These are phyloP conservation scores for Aproaerema taeniolella DNA, from an alignment of 2,888 invertebrate species.

Conservation along the genomic window DNA sequence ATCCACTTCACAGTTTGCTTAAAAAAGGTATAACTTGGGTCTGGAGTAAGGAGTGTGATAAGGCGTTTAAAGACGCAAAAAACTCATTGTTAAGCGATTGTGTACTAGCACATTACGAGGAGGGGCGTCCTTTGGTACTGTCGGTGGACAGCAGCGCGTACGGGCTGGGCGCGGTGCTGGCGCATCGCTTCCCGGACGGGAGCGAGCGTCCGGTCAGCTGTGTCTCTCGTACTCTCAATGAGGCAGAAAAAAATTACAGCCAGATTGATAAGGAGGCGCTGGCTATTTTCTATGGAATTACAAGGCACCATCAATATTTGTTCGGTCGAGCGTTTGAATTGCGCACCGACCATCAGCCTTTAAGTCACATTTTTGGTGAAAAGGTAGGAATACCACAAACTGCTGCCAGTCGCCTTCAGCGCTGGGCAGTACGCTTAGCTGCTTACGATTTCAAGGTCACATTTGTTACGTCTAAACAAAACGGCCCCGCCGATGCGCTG, in stretches of 20 bases:
- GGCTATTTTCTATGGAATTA: not conserved
- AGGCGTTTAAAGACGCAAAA: too few species aligned
- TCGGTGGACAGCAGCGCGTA: too few species aligned
- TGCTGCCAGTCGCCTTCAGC: too few species aligned
- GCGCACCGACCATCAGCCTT: not conserved
- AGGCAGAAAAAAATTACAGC: not conserved
- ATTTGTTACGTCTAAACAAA: not conserved
- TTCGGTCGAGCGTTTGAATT: not conserved
- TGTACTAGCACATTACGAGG: too few species aligned
- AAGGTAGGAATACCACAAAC: not conserved
- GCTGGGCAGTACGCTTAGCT: not conserved
- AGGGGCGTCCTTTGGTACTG: too few species aligned
- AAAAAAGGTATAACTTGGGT: too few species aligned
- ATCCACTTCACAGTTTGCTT: too few species aligned
- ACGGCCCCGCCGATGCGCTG: not conserved
- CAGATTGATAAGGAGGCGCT: not conserved
- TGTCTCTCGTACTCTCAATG: not conserved
- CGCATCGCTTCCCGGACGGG: not conserved
- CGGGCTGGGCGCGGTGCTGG: too few species aligned
- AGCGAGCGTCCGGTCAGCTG: too few species aligned
- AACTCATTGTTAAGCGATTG: too few species aligned
- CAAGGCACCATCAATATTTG: not conserved
- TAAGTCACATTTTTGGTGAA: conserved; percentile 6
- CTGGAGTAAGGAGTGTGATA: too few species aligned
- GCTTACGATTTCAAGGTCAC: not conserved